These are phyloP conservation scores for Lycocerus yunnanus DNA, from an alignment of 2,888 invertebrate species.

Conservation along the genomic window DNA sequence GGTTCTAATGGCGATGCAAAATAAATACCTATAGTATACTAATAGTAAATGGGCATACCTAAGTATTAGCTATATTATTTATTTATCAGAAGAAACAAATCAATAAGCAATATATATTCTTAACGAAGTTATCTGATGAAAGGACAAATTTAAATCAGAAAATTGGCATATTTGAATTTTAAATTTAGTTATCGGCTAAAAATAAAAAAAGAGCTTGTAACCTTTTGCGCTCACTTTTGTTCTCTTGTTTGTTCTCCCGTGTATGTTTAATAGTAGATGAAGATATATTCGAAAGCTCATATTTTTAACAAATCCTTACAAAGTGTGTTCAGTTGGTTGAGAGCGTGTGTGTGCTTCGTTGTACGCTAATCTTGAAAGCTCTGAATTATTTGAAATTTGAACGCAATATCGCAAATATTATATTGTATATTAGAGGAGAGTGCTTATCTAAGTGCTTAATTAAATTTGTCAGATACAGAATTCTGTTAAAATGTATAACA, in stretches of 20 bases:
- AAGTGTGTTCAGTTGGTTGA: conserved; percentile 6
- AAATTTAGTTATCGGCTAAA: conserved; percentile 23
- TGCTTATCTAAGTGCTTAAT: conserved; percentile 14
- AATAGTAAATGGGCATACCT: too few species aligned
- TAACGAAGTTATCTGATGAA: background rate
- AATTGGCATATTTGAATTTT: conserved; percentile 17
- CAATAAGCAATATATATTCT: background rate
- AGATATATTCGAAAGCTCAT: conserved; percentile 8
- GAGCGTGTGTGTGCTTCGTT: background rate
- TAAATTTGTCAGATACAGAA: conserved; percentile 10
- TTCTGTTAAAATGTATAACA: conserved; percentile 13
- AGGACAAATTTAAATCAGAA: conserved; percentile 5
- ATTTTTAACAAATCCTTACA: conserved; percentile 14
- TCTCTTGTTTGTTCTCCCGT: conserved; percentile 10
- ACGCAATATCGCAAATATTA: conserved; percentile 9
- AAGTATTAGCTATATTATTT: background rate
- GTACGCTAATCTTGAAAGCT: conserved; percentile 2
- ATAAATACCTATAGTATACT: too few species aligned
- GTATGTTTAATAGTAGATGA: conserved; percentile 10
- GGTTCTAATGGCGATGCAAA: background rate
- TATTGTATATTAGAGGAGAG: background rate
- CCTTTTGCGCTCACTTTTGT: conserved; percentile 12
- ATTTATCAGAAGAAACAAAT: background rate
- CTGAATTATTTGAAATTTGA: conserved; percentile 5
- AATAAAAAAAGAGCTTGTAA: conserved; percentile 12